Evolutionary conservation across 2,888 invertebrate species (phyloP), one percentile per base, ranked within the genome.

Genomic region (Phania funesta): DNA sequence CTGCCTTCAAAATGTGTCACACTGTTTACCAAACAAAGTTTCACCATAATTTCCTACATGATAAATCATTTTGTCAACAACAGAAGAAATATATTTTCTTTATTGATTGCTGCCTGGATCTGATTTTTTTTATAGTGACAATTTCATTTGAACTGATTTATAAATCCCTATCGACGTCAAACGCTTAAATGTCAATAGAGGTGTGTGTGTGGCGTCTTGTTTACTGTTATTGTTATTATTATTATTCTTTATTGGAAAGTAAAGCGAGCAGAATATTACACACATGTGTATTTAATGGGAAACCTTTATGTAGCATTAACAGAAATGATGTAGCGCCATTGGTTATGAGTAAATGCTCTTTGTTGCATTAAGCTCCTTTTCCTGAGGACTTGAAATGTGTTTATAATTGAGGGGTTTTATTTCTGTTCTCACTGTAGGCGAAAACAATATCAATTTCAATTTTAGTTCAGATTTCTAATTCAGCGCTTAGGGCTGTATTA

Each of bases 111-210:
- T n/a, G n/a, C n/a, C n/a, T n/a, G n/a, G n/a, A n/a, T n/a, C n/a
- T n/a, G n/a, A 16, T 22, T 56, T 35, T 2, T 38, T n/a, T 8
- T 38, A 24, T 58, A 1, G n/a, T 38, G 13, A 22, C 16, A 18
- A 29, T 46, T 62, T 13, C 29, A 62, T 62, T 29, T 26, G 26
- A 62, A 29, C 18, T 62, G 62, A 46, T 44, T 62, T 46, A 62
- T 62, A 16, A 62, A 5, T 44, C 0, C 13, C 26, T 26, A 20
- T 18, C 29, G 46, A 13, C 29, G 11, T 18, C 62, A 62, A 29
- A 46, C 8, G 20, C 18, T 62, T 9, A 6, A 62, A 58, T 38
- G 58, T 22, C n/a, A 32, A 35, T 13, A 38, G n/a, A 13, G 22
- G 24, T 24, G 58, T 41, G 24, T n/a, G 24, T 24, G 58, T 41